These are phyloP conservation scores for Sinocyclocheilus anophthalmus DNA, from an alignment of 2,113 vertebrate genomes.

Conservation along the genomic window DNA sequence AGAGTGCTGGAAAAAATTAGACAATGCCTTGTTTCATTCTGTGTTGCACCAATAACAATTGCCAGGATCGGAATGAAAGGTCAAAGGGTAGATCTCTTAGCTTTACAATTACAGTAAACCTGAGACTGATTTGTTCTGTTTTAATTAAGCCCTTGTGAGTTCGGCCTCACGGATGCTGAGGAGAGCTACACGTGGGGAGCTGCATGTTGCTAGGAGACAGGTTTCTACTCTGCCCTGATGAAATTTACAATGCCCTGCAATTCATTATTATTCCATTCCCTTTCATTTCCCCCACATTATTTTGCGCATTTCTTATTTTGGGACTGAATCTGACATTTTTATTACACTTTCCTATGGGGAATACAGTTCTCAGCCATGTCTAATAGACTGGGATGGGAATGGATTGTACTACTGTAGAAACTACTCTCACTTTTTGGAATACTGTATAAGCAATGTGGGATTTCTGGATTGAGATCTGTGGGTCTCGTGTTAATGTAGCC, in stretches of 20 bases:
- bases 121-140: conserved; percentile 55
- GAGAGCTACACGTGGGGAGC: conserved; percentile 36
- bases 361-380: conserved; percentile 17
- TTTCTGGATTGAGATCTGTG: neutral
- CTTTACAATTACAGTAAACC: conserved; percentile 60
- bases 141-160: conserved; percentile 63
- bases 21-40: conserved; percentile 17
- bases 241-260: conserved; percentile 45
- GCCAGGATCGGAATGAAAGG: neutral
- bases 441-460: neutral
- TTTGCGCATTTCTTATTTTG: conserved; percentile 52
- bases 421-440: conserved; percentile 4
- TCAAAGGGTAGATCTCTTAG: conserved; percentile 27
- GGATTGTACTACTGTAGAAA: neutral
- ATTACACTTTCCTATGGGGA: conserved; percentile 42
- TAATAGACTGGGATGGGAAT: conserved; percentile 48
- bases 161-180: conserved; percentile 43
- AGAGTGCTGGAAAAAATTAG: neutral
- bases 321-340: conserved; percentile 38
- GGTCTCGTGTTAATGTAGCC: neutral
- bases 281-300: conserved; percentile 55
- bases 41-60: conserved; percentile 33
- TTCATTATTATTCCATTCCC: conserved; percentile 51
- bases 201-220: conserved; percentile 66
- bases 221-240: conserved; percentile 14